Conservation (phyloP, 2,113 vertebrate genomes). For the Rafetus swinhoei region DNA sequence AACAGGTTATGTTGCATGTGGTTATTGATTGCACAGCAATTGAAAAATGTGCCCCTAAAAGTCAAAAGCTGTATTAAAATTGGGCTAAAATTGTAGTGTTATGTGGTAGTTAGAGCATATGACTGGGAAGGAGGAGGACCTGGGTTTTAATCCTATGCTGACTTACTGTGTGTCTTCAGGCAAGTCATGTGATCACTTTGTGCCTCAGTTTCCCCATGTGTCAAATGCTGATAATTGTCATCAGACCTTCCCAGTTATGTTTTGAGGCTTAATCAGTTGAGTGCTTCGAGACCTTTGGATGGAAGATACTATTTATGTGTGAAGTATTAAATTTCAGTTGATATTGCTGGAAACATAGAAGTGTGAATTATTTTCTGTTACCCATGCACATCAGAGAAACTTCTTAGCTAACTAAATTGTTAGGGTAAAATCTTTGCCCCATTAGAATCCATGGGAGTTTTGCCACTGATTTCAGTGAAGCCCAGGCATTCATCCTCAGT, state of each 20-base stretch:
- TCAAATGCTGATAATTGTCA: fast-evolving
- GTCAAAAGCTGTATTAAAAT: not conserved
- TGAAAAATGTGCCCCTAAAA: not conserved
- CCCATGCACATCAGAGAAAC: not conserved
- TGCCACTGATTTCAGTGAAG: not conserved
- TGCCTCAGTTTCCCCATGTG: not conserved
- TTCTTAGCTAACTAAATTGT: not conserved
- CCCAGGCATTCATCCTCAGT: not conserved
- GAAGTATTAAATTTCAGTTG: not conserved
- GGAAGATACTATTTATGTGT: fast-evolving
- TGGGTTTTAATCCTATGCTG: not conserved
- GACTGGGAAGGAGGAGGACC: not conserved
- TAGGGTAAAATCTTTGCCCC: not conserved
- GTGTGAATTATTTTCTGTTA: not conserved
- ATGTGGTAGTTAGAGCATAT: not conserved
- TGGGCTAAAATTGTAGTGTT: not conserved
- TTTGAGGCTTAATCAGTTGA: not conserved
- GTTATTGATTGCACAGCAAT: not conserved
- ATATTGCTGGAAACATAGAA: not conserved
- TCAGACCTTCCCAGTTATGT: not conserved
- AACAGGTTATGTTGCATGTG: fast-evolving
- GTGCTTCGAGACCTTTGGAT: not conserved
- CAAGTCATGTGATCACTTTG: not conserved
- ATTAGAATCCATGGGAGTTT: not conserved
- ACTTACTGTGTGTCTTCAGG: not conserved